These are phyloP conservation scores for Actenoides lindsayi DNA, from an alignment of 2,113 vertebrate genomes.

Conservation along the genomic window DNA sequence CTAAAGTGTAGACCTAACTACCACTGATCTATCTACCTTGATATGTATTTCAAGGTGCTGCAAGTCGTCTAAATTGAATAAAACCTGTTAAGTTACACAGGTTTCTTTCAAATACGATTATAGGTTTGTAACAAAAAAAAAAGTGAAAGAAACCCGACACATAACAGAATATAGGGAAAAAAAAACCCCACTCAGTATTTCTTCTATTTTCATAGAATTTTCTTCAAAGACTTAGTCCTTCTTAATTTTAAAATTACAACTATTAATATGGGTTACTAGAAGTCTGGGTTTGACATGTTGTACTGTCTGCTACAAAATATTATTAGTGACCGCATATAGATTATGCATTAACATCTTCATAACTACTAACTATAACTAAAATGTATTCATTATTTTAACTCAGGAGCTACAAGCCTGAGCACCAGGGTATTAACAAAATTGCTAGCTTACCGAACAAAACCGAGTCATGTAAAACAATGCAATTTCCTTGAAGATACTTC, in stretches of 20 bases:
- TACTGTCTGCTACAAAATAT: background rate
- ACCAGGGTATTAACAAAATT: background rate
- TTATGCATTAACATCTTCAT: background rate
- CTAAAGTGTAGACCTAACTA: background rate
- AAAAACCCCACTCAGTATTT: rapidly evolving
- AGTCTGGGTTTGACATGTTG: background rate
- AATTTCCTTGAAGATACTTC: background rate
- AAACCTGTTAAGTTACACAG: background rate
- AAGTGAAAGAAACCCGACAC: background rate
- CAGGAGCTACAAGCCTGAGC: background rate
- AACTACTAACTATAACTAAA: background rate
- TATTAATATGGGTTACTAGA: background rate
- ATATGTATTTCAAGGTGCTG: background rate
- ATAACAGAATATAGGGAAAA: background rate
- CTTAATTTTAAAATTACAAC: background rate
- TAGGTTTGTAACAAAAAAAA: background rate
- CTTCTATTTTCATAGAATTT: background rate
- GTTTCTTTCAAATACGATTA: background rate
- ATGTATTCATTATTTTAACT: background rate
- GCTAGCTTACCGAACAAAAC: background rate
- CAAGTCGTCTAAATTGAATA: background rate
- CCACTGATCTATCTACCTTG: background rate
- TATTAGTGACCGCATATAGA: background rate
- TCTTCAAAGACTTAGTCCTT: background rate
- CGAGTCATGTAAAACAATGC: background rate